Evolutionary conservation across 2,888 invertebrate genomes (phyloP), one percentile per base, ranked within the genome.

Genomic region (Dasypogon diadema): DNA sequence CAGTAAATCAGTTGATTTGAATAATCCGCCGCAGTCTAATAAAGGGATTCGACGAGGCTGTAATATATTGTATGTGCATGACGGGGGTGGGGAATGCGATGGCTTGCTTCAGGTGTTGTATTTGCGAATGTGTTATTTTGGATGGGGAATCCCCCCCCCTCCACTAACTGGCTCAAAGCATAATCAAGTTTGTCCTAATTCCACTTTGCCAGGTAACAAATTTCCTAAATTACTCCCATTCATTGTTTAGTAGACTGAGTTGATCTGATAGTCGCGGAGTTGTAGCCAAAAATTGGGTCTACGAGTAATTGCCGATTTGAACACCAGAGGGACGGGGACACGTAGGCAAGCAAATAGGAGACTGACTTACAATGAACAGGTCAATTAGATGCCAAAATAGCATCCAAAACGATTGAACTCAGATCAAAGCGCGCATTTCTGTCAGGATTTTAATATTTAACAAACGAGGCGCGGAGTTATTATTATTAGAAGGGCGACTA

Each of bases 171-270:
- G 46, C 37, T 10, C 46, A 68, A 34, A 6, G 65, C 48, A 68
- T 68, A 68, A 68, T 68, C 65, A 68, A 68, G 48, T 68, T 68
- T 68, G 65, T 68, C 65, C 65, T 68, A 68, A 68, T 68, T 68
- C 65, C 48, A 16, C 26, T 48, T 37, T 68, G 48, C 48, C 22
- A 48, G 65, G 24, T 14, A 48, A 68, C 65, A 48, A 68, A 48
- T 68, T 48, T 24, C n/a, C 46, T 22, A 68, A 68, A 68, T 68
- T 68, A 68, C 65, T 48, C 24, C 48, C 46, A 26, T 48, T 16
- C 24, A 68, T 68, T 68, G 65, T 68, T 68, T 68, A 22, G 65
- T n/a, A n/a, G n/a, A n/a, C n/a, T n/a, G n/a, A n/a, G 42, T 42
- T 12, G 8, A 42, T 12, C 12, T 12, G 42, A 42, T 42, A 6